Evolutionary conservation across 1,140 invertebrate genomes (phyloP), one percentile per base, ranked within the genome.

Genomic region (Neodiprion virginianus): DNA sequence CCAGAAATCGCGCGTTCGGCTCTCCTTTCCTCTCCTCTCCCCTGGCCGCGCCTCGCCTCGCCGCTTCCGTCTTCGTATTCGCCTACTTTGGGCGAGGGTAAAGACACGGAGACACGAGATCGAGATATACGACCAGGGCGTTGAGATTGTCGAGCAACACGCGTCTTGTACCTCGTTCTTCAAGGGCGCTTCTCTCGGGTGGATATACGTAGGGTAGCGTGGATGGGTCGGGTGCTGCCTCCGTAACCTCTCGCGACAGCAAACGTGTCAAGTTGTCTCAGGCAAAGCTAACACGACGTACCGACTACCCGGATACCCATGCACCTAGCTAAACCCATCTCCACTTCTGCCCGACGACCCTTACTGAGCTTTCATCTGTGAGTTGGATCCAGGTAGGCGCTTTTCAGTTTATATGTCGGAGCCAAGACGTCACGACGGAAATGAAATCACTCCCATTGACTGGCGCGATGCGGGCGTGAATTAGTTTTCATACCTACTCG

Each of bases 191-290:
- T 72, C 79, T 74, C 72, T 75, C 28, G 74, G 73, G 47, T 68
- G 11, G 14, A 10, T 28, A 69, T 17, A 14, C 12, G 11, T 69
- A 3, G 74, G 61, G 65, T 69, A 72, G 68, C 23, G 74, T 40
- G 28, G 28, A 40, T 40, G 28, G 28, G 28, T 17, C 53, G 11
- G 53, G 53, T 61, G n/a, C 53, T 61, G 53, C 28, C 28, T 40
- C 8, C n/a, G 53, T 61, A 61, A 68, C 75, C 67, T 75, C 69
- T 49, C 40, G 14, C 67, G 72, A 61, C 53, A 61, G 76, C 71
- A 78, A 82, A 82, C 77, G 82, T 82, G 82, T 83, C 82, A 81
- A 84, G 81, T 84, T 83, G 81, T 80, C 81, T 82, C 79, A 79
- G 76, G 79, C 78, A 80, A 82, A 81, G 75, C 80, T 79, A 83